These are phyloP conservation scores for Muntiacus muntjak DNA, from an alignment of 2,113 vertebrate genomes.

Conservation along the genomic window DNA sequence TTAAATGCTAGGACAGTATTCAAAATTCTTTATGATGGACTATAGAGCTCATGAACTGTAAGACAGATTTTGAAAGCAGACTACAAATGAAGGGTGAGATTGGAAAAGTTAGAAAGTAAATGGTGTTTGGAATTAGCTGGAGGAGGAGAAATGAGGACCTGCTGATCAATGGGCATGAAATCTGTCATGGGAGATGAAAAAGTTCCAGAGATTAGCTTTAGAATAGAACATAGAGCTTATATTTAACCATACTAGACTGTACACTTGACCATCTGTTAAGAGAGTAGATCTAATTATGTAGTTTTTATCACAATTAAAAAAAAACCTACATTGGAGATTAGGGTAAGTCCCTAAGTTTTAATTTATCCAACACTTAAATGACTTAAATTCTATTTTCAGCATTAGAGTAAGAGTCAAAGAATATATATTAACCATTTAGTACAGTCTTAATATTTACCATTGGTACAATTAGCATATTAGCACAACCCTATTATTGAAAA, in stretches of 20 bases:
- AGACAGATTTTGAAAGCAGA: not conserved
- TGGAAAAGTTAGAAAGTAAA: not conserved
- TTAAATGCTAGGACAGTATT: not conserved
- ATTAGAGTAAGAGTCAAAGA: not conserved
- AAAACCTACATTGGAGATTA: not conserved
- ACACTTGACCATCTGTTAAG: not conserved
- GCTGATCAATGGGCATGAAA: not conserved
- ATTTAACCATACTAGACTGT: not conserved
- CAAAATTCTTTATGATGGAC: not conserved
- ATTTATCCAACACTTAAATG: not conserved
- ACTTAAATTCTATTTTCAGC: not conserved
- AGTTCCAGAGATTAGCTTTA: not conserved
- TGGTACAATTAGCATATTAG: not conserved
- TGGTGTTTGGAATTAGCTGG: not conserved
- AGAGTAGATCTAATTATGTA: not conserved
- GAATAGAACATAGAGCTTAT: not conserved
- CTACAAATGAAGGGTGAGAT: not conserved
- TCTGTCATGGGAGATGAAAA: not conserved
- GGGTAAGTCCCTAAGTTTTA: not conserved
- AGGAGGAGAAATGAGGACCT: not conserved
- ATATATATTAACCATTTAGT: not conserved
- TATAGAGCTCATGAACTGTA: not conserved
- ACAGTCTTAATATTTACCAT: not conserved
- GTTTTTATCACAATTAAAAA: not conserved
- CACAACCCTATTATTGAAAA: not conserved